phyloP scores from a whole-genome alignment of 1,140 invertebrate genomes.

The Archegozetes longisetosus region DNA sequence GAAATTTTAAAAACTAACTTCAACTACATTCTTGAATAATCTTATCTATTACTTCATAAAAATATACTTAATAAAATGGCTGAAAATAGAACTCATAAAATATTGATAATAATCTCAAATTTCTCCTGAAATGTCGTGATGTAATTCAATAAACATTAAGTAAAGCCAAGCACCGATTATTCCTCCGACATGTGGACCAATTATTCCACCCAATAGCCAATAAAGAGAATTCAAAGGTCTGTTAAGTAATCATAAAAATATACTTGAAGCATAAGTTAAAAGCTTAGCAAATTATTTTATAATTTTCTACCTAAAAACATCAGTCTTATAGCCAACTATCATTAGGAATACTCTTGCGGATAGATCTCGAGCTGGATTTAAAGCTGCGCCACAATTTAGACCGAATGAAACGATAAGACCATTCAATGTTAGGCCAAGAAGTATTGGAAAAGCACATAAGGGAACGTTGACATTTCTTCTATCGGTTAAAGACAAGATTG shows the following conservation, averaged over 20 bases:
- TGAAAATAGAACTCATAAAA: too few species aligned
- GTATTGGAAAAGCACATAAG: not conserved
- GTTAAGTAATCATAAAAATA: not conserved
- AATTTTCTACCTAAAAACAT: slow-evolving; percentile 36
- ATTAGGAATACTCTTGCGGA: slow-evolving; percentile 33
- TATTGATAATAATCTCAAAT: too few species aligned
- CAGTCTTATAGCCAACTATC: slow-evolving; percentile 34
- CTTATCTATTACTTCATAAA: too few species aligned
- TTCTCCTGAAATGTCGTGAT: too few species aligned
- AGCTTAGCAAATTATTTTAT: not conserved
- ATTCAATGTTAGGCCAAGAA: not conserved
- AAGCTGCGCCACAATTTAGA: slow-evolving; percentile 29
- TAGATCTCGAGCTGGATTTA: slow-evolving; percentile 39
- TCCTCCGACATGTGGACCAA: slow-evolving; percentile 39
- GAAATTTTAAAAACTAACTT: too few species aligned
- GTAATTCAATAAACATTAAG: too few species aligned
- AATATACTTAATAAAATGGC: too few species aligned
- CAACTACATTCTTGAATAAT: too few species aligned
- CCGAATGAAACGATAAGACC: not conserved
- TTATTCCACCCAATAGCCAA: slow-evolving; percentile 39
- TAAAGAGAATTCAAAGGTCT: slow-evolving; percentile 27
- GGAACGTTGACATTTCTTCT: not conserved
- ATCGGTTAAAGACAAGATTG: not conserved
- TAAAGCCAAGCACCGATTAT: slow-evolving; percentile 34
- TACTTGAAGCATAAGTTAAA: not conserved